phyloP scores from a whole-genome alignment of 2,113 vertebrate genomes.

The Epinephelus lanceolatus region DNA sequence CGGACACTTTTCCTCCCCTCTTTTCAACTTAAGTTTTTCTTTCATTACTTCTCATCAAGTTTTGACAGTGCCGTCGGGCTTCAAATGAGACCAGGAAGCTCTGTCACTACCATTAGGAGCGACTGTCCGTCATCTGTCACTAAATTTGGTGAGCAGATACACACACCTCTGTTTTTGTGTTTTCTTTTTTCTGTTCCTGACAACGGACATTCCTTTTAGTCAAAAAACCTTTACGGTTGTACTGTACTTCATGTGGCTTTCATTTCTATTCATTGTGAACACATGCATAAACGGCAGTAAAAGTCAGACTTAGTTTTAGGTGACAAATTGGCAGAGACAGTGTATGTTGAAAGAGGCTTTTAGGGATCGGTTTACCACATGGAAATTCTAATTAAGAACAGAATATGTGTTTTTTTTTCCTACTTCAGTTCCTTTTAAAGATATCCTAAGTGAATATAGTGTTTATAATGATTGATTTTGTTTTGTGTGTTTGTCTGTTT shows the following conservation, averaged over 20 bases:
- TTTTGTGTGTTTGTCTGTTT: slow-evolving; percentile 38
- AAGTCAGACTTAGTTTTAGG: slow-evolving; percentile 51
- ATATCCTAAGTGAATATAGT: background rate
- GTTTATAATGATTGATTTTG: background rate
- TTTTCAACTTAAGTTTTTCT: slow-evolving; percentile 46
- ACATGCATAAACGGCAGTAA: slow-evolving; percentile 54
- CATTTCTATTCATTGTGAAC: slow-evolving; percentile 59
- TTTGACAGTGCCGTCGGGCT: slow-evolving; percentile 91
- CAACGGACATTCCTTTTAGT: slow-evolving; percentile 36
- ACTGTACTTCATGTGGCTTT: slow-evolving; percentile 52
- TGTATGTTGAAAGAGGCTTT: slow-evolving; percentile 60
- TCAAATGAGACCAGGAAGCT: slow-evolving; percentile 85
- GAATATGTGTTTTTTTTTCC: background rate
- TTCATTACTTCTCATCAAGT: slow-evolving; percentile 74
- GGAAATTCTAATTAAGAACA: slow-evolving; percentile 49
- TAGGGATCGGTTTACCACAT: slow-evolving; percentile 47
- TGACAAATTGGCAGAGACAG: slow-evolving; percentile 62
- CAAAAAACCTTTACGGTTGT: slow-evolving; percentile 32
- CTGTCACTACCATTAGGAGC: slow-evolving; percentile 87
- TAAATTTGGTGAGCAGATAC: slow-evolving; percentile 90
- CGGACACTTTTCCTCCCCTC: slow-evolving; percentile 18
- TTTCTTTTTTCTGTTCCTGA: background rate
- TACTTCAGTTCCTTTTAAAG: slow-evolving; percentile 14
- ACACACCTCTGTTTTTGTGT: slow-evolving; percentile 2
- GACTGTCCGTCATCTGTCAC: slow-evolving; percentile 86